Base-by-base conservation (phyloP, 2,888 invertebrate genomes). In the Hirtodrosophila cameraria region DNA sequence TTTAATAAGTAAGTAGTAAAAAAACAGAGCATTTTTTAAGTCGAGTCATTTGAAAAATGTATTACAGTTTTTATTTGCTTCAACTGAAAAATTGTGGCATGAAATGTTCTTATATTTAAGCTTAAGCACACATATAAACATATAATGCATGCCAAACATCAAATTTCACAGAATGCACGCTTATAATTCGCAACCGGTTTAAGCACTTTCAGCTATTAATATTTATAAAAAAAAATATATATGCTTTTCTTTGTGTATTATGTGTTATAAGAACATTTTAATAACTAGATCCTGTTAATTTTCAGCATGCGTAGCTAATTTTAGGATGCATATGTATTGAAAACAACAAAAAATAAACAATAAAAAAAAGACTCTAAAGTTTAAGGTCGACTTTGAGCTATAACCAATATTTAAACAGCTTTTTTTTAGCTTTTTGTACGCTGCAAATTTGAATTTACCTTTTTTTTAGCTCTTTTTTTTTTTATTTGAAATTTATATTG, bases 381-480 rank as follows among this genome's bases (percentile, higher is more conserved):
- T 78, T 72, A 85, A 82, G 86, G 68, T 82, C 72, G 63, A 42
- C 50, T 43, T 54, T 45, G 46, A 20, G 43, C 69, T 58, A 55
- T 58, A 55, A 69, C 60, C 71, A 85, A 75, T 86, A 71, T 82
- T 86, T 72, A 45, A 75, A 78, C 82, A 82, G 86, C 79, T 78
- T 74, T 57, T 69, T 60, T 62, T 58, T 48, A 48, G 33, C 53
- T 42, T 58, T 30, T 46, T 35, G 38, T 30, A 33, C 33, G 23
- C 38, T 54, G 41, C 15, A 63, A 43, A 60, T 67, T 79, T 64
- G 38, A 73, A 61, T 76, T 83, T 69, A 80, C 78, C 84, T 76
- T 55, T 79, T 59, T 61, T 49, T 58, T 38, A 62, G 36, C 8
- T 53, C 53, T 53, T 46, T 46, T 54, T 54, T 33, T 48, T 39